phyloP scores from a whole-genome alignment of 2,888 invertebrate species.

The Tholera decimalis region DNA sequence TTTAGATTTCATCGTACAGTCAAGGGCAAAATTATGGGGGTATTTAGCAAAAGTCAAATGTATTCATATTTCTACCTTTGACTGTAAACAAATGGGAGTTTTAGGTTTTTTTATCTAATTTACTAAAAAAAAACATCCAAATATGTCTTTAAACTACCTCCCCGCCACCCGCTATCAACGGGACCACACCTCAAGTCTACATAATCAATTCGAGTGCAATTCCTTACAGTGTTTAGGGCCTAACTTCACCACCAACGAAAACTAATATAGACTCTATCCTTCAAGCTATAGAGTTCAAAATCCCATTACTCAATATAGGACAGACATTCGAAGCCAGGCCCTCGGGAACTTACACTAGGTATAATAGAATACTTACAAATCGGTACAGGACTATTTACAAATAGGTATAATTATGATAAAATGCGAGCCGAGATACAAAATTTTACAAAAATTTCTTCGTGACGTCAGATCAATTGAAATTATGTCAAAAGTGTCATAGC shows the following conservation, averaged over 20 bases:
- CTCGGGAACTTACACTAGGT: conserved; percentile 21
- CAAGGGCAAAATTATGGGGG: neutral
- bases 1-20: neutral
- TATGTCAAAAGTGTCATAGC: too few relatives aligned
- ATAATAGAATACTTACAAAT: conserved; percentile 40
- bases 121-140: neutral
- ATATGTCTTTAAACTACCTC: neutral
- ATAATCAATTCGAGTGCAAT: conserved; percentile 63
- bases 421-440: conserved; percentile 56
- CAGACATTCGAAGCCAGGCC: conserved; percentile 11
- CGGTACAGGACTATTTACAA: conserved; percentile 61
- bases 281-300: conserved; percentile 21
- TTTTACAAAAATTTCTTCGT: conserved; percentile 54
- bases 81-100: neutral
- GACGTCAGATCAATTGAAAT: conserved; percentile 14
- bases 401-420: conserved; percentile 53
- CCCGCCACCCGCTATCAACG: conserved; percentile 25
- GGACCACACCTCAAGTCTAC: conserved; percentile 29
- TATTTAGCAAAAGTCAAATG: neutral
- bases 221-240: conserved; percentile 54
- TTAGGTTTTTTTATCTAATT: neutral
- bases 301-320: conserved; percentile 1
- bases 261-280: conserved; percentile 18
- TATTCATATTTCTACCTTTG: neutral
- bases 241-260: conserved; percentile 11